These are phyloP conservation scores for Drosophila tsacasi DNA, from an alignment of 1,140 invertebrate species.

Conservation along the genomic window DNA sequence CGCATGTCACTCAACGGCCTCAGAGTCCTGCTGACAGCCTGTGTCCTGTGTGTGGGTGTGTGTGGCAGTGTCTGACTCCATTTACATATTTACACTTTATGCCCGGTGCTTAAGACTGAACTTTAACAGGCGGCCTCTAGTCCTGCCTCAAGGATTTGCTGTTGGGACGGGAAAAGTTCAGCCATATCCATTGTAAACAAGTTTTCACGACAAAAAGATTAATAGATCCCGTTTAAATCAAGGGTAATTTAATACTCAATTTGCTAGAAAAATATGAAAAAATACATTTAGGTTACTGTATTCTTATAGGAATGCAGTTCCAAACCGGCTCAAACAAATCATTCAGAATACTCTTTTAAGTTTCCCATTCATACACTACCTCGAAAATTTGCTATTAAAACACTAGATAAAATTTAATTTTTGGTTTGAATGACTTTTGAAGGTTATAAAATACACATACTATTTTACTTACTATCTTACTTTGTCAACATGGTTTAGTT, in stretches of 20 bases:
- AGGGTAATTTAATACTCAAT: background rate
- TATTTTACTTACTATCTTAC: too few relatives aligned
- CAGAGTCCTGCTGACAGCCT: slow-evolving; percentile 54
- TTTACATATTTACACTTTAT: slow-evolving; percentile 71
- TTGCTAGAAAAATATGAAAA: background rate
- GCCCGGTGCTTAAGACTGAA: slow-evolving; percentile 30
- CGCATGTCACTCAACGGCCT: slow-evolving; percentile 66
- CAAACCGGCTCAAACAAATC: too few relatives aligned
- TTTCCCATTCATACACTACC: too few relatives aligned
- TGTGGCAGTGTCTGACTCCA: slow-evolving; percentile 26
- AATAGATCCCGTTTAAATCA: background rate
- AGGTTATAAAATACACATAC: too few relatives aligned
- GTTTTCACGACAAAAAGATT: background rate
- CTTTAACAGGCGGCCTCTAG: slow-evolving; percentile 17
- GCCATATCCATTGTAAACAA: background rate
- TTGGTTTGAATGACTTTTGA: too few relatives aligned
- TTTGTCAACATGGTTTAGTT: too few relatives aligned
- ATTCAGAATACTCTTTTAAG: too few relatives aligned
- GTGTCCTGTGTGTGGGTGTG: slow-evolving; percentile 14
- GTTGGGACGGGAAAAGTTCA: background rate
- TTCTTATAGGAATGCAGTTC: too few relatives aligned
- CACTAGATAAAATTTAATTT: too few relatives aligned
- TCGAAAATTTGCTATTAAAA: too few relatives aligned
- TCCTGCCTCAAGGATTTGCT: background rate
- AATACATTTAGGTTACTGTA: too few relatives aligned